phyloP scores from a whole-genome alignment of 37 sponge, comb jelly and placozoan genomes.

The Ephydatia muelleri region DNA sequence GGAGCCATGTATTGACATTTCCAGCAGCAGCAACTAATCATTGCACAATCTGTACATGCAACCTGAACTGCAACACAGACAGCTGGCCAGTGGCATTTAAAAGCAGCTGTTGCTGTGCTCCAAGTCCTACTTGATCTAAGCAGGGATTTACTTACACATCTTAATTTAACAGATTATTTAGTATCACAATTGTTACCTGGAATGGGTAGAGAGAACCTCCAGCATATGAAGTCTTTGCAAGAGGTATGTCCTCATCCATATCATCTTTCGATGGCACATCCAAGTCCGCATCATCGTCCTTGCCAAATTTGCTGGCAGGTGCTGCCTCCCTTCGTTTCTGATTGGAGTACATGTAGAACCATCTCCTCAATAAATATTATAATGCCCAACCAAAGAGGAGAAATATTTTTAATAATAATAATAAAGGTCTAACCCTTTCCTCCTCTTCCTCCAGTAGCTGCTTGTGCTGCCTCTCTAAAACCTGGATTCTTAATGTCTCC shows the following conservation, averaged over 20 bases:
- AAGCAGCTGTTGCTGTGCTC: too few species aligned
- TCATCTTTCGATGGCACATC: slow-evolving; percentile 34
- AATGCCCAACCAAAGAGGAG: neutral
- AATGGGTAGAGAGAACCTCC: slow-evolving; percentile 24
- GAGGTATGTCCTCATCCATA: slow-evolving; percentile 52
- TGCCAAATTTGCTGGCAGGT: slow-evolving; percentile 4
- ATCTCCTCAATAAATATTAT: too few species aligned
- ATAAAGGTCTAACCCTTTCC: neutral
- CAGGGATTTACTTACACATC: too few species aligned
- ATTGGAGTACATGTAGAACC: too few species aligned
- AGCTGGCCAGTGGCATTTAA: too few species aligned
- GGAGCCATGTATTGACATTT: too few species aligned
- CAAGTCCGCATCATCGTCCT: slow-evolving; percentile 39
- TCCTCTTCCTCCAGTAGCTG: slow-evolving; percentile 26
- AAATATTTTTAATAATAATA: neutral
- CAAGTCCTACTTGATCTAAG: too few species aligned
- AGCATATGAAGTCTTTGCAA: slow-evolving; percentile 46
- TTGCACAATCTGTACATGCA: too few species aligned
- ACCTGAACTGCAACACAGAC: too few species aligned
- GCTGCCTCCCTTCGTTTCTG: neutral
- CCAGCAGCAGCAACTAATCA: too few species aligned
- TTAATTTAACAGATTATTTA: too few species aligned
- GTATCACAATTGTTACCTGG: slow-evolving; percentile 1
- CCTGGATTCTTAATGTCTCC: slow-evolving; percentile 59
- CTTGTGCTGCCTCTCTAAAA: slow-evolving; percentile 46